Evolutionary conservation across 1,140 invertebrate genomes (phyloP).

Genomic region (Heliconius nattereri): DNA sequence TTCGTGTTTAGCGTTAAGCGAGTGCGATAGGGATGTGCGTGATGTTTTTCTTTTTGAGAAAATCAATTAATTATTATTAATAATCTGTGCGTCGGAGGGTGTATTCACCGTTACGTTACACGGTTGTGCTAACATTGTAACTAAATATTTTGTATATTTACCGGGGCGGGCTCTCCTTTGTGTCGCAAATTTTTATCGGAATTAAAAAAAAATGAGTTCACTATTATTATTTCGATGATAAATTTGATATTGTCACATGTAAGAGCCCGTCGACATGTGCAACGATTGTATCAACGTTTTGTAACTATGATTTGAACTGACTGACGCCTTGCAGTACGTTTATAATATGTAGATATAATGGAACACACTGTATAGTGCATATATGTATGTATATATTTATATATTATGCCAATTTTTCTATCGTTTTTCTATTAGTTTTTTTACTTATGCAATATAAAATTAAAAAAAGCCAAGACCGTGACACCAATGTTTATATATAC

Average conservation of each 20-base stretch:
- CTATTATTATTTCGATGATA: neutral
- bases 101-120: conserved; percentile 32
- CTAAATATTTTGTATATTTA: conserved; percentile 13
- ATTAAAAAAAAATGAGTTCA: neutral
- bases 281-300: conserved; percentile 10
- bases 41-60: conserved; percentile 26
- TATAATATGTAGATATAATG: neutral
- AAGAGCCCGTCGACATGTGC: neutral
- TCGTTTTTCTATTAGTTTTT: neutral
- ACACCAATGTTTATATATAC: conserved; percentile 13
- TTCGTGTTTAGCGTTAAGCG: conserved; percentile 14
- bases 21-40: neutral
- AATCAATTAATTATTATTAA: conserved; percentile 19
- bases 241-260: neutral
- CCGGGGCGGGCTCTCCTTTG: neutral
- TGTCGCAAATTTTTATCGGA: neutral
- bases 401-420: neutral
- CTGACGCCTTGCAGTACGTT: conserved; percentile 4
- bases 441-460: neutral
- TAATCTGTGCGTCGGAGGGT: conserved; percentile 21
- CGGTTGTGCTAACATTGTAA: conserved; percentile 25
- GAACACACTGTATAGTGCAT: conserved; percentile 7
- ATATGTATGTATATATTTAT: conserved; percentile 12
- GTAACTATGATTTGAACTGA: conserved; percentile 6
- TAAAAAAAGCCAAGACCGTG: neutral